phyloP scores from a whole-genome alignment of 2,797 vertebrate species.

The Sciurus vulgaris region DNA sequence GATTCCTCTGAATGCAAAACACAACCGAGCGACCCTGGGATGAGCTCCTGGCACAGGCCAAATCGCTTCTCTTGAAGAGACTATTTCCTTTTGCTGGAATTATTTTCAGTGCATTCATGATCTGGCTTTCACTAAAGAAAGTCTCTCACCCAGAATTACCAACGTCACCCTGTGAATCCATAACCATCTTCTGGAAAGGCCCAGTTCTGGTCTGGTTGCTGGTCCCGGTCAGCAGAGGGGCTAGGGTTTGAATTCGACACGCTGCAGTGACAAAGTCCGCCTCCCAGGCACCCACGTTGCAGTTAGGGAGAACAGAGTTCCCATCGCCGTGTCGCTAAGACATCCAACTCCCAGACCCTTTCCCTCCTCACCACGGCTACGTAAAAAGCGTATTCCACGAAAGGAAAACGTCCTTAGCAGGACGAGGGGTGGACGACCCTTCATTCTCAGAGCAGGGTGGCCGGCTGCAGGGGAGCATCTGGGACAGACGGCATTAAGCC shows the following conservation, averaged over 20 bases:
- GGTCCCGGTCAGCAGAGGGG: fast-evolving
- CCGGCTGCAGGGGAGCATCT: too few relatives aligned
- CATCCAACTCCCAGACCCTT: background rate
- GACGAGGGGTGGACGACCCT: fast-evolving
- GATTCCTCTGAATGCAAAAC: conserved; percentile 69
- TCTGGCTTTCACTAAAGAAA: conserved; percentile 8
- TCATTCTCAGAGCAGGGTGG: too few relatives aligned
- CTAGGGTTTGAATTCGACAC: background rate
- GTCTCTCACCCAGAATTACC: background rate
- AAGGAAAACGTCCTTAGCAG: background rate
- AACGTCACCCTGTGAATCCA: background rate
- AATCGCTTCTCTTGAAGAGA: background rate
- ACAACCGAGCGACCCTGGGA: fast-evolving
- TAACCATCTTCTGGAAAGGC: background rate
- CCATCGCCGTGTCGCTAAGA: fast-evolving
- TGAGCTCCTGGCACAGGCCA: fast-evolving
- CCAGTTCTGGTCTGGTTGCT: background rate
- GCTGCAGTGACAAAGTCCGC: fast-evolving
- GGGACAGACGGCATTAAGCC: too few relatives aligned
- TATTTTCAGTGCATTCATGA: background rate
- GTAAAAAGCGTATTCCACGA: background rate
- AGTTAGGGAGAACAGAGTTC: fast-evolving
- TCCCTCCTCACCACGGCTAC: background rate
- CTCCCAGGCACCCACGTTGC: background rate
- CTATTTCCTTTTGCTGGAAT: background rate